Base-by-base conservation (phyloP, 2,888 invertebrate genomes). In the Stramonita haemastoma region DNA sequence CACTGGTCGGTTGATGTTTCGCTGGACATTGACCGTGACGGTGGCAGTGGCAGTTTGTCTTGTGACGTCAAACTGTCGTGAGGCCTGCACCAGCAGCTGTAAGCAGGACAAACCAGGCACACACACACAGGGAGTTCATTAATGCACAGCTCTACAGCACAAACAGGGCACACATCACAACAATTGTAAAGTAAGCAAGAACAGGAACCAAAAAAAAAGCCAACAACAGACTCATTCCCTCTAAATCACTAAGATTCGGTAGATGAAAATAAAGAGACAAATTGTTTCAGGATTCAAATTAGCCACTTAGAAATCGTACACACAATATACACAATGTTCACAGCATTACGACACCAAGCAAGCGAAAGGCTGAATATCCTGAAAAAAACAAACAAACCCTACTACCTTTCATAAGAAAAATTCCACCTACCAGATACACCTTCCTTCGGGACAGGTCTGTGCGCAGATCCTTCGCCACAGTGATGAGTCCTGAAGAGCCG, bases 1-100 rank as follows among this genome's bases (percentile, higher is more conserved):
- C 4, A 79, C 29, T 36, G 94, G 95, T 22, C 84, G 0, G 66
- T 94, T 92, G 56, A 92, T 34, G 89, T 95, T 95, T 73, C 94
- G 91, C 26, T n/a, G 36, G 0, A 94, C 94, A 66, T 88, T 93
- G 13, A 95, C 93, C 1, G 90, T 88, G 1, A 95, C 93, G n/a
- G 92, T 91, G 6, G 93, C 91, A 29, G 77, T 77, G 13, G 90
- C 92, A n/a, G 89, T 90, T 70, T 92, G 92, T 15, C 66, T 60
- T 17, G 89, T 90, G 32, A 92, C 87, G 11, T 86, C 73, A 26
- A 89, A 89, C 85, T 89, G 56, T 60, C 91, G 73, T 0, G 77
- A 73, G 34, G 92, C 92, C 87, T 87, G 89, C 15, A 92, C 90
- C 36, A 89, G 73, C 34, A 92, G 56, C 92, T 92, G 88, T 57